Conservation (phyloP, 2,113 vertebrate species). For the Istiophorus platypterus region DNA sequence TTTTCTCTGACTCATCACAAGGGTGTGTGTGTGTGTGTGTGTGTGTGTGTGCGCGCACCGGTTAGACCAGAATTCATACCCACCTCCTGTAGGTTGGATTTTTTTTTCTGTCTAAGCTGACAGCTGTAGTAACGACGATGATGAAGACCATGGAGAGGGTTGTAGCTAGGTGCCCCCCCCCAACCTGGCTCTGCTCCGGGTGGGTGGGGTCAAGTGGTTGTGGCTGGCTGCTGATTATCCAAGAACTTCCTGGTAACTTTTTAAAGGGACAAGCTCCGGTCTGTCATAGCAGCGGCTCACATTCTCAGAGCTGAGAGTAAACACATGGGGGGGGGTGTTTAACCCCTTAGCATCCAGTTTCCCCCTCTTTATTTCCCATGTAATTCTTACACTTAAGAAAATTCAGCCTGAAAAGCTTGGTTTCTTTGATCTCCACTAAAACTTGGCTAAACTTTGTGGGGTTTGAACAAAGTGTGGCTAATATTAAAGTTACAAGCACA, state of each 20-base stretch:
- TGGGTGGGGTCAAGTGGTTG: conserved; percentile 2
- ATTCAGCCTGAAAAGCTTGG: too few relatives aligned
- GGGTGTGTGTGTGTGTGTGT: conserved; percentile 33
- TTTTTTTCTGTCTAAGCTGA: not conserved
- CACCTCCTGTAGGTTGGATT: not conserved
- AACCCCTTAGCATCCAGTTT: too few relatives aligned
- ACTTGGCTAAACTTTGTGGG: too few relatives aligned
- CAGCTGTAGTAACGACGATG: not conserved
- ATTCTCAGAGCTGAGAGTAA: not conserved
- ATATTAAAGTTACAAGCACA: too few relatives aligned
- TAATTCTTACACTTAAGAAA: too few relatives aligned
- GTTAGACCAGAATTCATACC: conserved; percentile 46
- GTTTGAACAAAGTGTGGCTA: too few relatives aligned
- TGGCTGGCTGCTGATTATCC: not conserved
- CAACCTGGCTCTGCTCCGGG: conserved; percentile 5
- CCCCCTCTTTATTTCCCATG: too few relatives aligned
- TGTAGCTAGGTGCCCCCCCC: not conserved
- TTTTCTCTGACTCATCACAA: conserved; percentile 59
- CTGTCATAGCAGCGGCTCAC: not conserved
- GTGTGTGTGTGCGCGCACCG: conserved; percentile 30
- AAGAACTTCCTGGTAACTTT: not conserved
- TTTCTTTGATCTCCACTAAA: too few relatives aligned
- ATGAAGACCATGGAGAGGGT: conserved; percentile 8
- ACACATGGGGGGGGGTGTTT: not conserved
- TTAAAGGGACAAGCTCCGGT: not conserved